Conservation (phyloP, 2,797 vertebrate species). For the Chelon auratus region DNA sequence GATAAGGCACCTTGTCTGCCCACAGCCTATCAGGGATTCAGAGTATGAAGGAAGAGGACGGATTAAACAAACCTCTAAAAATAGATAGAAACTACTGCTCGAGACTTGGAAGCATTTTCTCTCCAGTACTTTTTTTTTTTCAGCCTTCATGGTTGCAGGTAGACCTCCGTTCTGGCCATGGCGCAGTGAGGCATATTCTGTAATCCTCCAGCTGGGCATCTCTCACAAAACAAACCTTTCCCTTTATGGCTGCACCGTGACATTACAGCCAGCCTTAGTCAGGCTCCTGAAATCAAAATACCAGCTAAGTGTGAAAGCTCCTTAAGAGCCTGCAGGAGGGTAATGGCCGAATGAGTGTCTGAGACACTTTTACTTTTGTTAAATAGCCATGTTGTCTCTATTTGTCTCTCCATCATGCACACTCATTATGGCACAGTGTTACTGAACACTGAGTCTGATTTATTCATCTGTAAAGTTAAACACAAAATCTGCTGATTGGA, state of each 20-base stretch:
- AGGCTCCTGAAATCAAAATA: too few relatives aligned
- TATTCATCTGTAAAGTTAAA: constrained; percentile 31
- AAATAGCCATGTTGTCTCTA: neutral
- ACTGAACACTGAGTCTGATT: constrained; percentile 10
- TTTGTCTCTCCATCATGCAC: constrained; percentile 15
- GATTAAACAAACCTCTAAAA: too few relatives aligned
- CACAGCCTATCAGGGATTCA: too few relatives aligned
- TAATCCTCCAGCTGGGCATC: neutral
- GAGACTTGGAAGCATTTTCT: too few relatives aligned
- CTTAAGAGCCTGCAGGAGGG: constrained; percentile 23
- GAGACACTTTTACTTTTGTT: constrained; percentile 37
- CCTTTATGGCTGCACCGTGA: neutral
- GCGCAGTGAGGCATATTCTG: neutral
- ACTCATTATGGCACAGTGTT: constrained; percentile 10
- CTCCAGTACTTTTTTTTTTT: too few relatives aligned
- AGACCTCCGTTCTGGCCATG: neutral
- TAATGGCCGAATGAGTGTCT: constrained; percentile 38
- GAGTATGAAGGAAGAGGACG: too few relatives aligned
- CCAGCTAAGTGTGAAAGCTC: constrained; percentile 39
- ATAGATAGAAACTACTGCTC: too few relatives aligned
- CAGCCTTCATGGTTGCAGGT: too few relatives aligned
- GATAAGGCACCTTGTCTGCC: too few relatives aligned
- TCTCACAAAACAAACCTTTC: neutral
- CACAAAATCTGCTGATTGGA: constrained; percentile 33
- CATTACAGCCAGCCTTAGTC: constrained; percentile 21